phyloP scores from a whole-genome alignment of 2,888 invertebrate species.

The Siphonodentalium dalli region DNA sequence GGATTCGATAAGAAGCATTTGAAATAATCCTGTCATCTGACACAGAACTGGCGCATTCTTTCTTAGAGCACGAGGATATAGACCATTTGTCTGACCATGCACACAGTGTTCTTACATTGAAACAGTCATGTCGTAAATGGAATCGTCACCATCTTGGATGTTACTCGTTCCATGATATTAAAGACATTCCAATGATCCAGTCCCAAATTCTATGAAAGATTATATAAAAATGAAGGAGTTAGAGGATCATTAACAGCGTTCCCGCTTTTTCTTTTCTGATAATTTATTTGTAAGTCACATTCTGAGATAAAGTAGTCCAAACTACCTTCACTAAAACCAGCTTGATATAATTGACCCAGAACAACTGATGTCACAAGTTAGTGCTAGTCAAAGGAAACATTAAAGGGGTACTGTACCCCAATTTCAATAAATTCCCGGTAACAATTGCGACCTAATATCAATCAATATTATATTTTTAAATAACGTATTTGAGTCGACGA shows the following conservation, averaged over 20 bases:
- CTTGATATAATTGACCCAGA: too few species aligned
- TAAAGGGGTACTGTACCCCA: too few species aligned
- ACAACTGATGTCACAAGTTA: too few species aligned
- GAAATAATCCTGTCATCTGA: conserved; percentile 32
- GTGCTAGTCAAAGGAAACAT: too few species aligned
- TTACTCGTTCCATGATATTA: conserved; percentile 38
- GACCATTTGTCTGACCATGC: conserved; percentile 48
- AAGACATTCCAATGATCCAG: conserved; percentile 40
- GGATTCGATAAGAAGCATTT: conserved; percentile 50
- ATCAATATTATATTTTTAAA: too few species aligned
- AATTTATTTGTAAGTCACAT: too few species aligned
- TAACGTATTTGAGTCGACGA: too few species aligned
- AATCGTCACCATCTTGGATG: conserved; percentile 51
- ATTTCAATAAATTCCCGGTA: too few species aligned
- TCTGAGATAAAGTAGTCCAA: too few species aligned
- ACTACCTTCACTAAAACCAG: too few species aligned
- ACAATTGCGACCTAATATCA: too few species aligned
- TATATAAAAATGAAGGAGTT: conserved; percentile 54
- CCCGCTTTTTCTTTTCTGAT: too few species aligned
- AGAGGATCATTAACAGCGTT: conserved; percentile 42
- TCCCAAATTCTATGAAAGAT: conserved; percentile 49
- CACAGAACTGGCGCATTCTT: conserved; percentile 25
- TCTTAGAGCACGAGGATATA: conserved; percentile 35
- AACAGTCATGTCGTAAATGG: conserved; percentile 53
- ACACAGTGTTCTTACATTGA: conserved; percentile 45